phyloP scores from a whole-genome alignment of 2,797 vertebrate species.

The Rhincodon typus region DNA sequence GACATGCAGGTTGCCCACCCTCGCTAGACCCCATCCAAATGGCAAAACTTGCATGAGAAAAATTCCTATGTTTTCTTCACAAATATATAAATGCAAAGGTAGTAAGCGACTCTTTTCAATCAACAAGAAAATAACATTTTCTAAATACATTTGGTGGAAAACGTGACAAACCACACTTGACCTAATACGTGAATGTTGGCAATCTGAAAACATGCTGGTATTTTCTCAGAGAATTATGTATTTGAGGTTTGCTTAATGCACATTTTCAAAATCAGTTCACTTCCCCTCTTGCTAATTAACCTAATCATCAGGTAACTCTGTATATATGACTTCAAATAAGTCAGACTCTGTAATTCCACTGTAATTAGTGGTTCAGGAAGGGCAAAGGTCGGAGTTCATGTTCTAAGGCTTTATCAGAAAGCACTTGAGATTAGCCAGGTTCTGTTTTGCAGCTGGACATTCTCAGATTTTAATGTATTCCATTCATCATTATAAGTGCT shows the following conservation, averaged over 20 bases:
- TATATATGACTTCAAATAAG: background rate
- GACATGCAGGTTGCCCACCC: background rate
- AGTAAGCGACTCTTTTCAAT: background rate
- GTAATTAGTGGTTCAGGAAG: constrained; percentile 37
- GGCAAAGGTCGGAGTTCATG: constrained; percentile 34
- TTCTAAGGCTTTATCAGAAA: background rate
- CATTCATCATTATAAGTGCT: background rate
- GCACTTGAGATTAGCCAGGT: background rate
- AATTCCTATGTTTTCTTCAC: background rate
- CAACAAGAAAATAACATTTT: background rate
- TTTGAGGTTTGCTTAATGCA: background rate
- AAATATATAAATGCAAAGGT: background rate
- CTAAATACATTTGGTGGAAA: background rate
- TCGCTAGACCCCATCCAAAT: background rate
- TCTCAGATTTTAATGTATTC: background rate
- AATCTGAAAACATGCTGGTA: background rate
- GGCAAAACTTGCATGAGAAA: background rate
- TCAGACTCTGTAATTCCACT: background rate
- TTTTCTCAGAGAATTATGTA: background rate
- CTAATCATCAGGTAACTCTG: background rate
- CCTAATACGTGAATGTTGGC: background rate
- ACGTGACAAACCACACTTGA: too few species aligned
- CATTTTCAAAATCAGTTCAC: background rate
- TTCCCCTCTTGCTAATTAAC: background rate
- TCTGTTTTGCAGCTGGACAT: background rate